Percentiles rank a stretch among this genome's conserved stretches.
phyloP scores from a whole-genome alignment of 2,113 vertebrate species.

The Eidolon helvum region DNA sequence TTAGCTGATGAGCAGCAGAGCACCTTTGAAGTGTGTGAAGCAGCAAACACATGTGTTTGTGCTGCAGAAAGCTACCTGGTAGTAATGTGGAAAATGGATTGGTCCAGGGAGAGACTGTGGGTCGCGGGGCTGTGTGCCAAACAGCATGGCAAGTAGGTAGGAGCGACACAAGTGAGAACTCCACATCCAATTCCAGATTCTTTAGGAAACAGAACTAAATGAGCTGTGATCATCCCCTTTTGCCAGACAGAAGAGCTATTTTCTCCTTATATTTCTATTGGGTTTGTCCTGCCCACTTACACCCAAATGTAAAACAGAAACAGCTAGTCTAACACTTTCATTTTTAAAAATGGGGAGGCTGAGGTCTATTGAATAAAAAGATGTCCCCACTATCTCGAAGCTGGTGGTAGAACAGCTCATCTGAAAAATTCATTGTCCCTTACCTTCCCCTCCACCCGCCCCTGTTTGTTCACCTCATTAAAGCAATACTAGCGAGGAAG shows the following conservation, averaged over 20 bases:
- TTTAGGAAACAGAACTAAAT: background rate
- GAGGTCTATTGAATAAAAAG: background rate
- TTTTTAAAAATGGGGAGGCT: background rate
- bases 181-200: background rate
- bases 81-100: background rate
- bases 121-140: rapidly evolving
- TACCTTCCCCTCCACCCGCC: background rate
- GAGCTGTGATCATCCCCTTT: background rate
- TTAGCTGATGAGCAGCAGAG: background rate
- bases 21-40: background rate
- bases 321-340: background rate
- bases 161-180: background rate
- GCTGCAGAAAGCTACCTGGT: background rate
- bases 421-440: background rate
- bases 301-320: background rate
- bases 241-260: background rate
- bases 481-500: background rate
- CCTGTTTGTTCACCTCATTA: background rate
- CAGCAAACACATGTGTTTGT: background rate
- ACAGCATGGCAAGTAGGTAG: background rate
- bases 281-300: background rate
- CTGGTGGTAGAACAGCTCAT: background rate
- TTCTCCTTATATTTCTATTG: background rate
- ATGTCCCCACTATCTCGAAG: background rate
- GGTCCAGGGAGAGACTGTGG: background rate